Evolutionary conservation across 2,113 vertebrate genomes (phyloP).

Genomic region (Varanus komodoensis): DNA sequence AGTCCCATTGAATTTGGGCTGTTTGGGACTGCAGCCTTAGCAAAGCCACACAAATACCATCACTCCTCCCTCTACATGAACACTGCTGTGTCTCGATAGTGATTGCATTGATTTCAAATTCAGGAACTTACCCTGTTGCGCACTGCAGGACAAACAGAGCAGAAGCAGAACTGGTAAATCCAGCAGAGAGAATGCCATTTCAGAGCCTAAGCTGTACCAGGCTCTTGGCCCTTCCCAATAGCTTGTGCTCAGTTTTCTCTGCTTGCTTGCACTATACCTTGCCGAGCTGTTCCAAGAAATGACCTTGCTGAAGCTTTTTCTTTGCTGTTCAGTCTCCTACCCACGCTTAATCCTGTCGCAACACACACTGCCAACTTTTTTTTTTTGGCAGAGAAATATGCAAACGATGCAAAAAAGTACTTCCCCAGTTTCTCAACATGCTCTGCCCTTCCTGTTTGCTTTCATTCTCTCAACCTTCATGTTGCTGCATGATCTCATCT

Average conservation of each 20-base stretch:
- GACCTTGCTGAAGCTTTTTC: slow-evolving; percentile 64
- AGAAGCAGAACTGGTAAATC: slow-evolving; percentile 52
- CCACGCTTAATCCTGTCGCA: slow-evolving; percentile 67
- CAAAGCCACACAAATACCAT: not conserved
- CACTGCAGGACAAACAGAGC: slow-evolving; percentile 53
- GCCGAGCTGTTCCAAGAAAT: slow-evolving; percentile 36
- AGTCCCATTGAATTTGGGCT: not conserved
- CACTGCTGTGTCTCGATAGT: not conserved
- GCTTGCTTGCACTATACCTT: slow-evolving; percentile 32
- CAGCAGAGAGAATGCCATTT: slow-evolving; percentile 46
- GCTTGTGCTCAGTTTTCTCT: not conserved
- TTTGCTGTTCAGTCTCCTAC: slow-evolving; percentile 59
- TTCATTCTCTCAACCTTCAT: not conserved
- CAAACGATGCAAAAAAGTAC: slow-evolving; percentile 40
- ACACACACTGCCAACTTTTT: slow-evolving; percentile 54
- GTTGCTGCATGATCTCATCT: not conserved
- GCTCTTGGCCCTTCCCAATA: not conserved
- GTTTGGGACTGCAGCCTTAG: not conserved
- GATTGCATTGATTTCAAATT: not conserved
- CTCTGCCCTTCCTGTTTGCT: slow-evolving; percentile 31
- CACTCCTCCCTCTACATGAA: not conserved
- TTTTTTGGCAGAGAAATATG: slow-evolving; percentile 26
- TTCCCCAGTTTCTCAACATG: slow-evolving; percentile 24
- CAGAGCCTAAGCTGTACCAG: slow-evolving; percentile 16
- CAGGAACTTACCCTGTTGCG: slow-evolving; percentile 64